These are phyloP conservation scores for Collichthys lucidus DNA, from an alignment of 2,113 vertebrate genomes.

Conservation along the genomic window DNA sequence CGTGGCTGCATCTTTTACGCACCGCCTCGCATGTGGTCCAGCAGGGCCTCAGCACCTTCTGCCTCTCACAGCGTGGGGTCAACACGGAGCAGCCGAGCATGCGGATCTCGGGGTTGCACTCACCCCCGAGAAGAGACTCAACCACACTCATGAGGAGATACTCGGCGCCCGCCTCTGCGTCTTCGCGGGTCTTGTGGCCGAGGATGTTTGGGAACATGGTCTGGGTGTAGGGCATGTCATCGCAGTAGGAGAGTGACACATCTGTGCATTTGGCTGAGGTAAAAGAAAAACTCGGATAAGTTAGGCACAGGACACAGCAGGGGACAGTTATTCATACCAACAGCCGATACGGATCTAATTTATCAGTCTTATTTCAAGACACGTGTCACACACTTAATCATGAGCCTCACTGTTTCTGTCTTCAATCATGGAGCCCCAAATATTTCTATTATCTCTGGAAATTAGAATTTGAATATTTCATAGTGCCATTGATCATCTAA, in stretches of 20 bases:
- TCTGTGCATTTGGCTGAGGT: constrained; percentile 87
- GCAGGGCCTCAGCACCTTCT: constrained; percentile 85
- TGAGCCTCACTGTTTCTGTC: constrained; percentile 28
- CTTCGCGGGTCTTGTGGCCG: constrained; percentile 85
- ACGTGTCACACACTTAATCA: constrained; percentile 43
- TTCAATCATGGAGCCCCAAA: constrained; percentile 58
- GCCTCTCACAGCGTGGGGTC: constrained; percentile 87
- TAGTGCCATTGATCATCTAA: constrained; percentile 74
- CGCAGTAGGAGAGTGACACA: constrained; percentile 88
- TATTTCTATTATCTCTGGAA: constrained; percentile 76
- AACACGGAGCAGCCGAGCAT: constrained; percentile 93
- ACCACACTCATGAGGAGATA: constrained; percentile 92
- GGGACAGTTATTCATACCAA: background rate
- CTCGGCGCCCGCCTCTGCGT: constrained; percentile 88
- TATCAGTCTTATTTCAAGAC: background rate
- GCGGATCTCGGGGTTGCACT: constrained; percentile 91
- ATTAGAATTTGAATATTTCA: constrained; percentile 82
- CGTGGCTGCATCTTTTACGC: constrained; percentile 83
- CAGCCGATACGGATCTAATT: background rate
- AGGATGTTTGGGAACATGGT: constrained; percentile 90
- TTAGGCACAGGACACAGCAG: background rate
- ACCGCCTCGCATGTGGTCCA: constrained; percentile 86
- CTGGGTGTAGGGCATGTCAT: constrained; percentile 86
- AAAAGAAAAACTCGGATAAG: background rate
- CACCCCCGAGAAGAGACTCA: constrained; percentile 89